phyloP scores from a whole-genome alignment of 1,140 invertebrate species.

The Zaprionus kolodkinae region DNA sequence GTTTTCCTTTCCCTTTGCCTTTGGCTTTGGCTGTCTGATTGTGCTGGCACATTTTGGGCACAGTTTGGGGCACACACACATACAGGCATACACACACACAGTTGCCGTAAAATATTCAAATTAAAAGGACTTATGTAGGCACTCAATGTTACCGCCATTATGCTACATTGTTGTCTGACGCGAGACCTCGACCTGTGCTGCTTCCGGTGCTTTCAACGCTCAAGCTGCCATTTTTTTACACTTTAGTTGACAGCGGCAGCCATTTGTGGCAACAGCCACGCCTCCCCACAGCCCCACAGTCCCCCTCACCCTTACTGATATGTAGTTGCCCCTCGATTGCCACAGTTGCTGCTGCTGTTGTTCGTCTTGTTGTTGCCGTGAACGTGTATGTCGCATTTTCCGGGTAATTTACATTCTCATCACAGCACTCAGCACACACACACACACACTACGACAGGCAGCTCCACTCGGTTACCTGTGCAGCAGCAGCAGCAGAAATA shows the following conservation, averaged over 20 bases:
- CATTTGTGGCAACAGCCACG: constrained; percentile 60
- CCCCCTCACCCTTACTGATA: too few relatives aligned
- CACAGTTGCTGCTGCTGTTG: constrained; percentile 29
- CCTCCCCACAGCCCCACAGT: constrained; percentile 29
- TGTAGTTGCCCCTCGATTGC: constrained; percentile 45
- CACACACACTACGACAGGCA: neutral
- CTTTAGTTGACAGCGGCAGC: constrained; percentile 77
- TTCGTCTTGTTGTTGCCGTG: constrained; percentile 39
- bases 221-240: constrained; percentile 79
- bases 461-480: constrained; percentile 29
- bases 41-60: constrained; percentile 34
- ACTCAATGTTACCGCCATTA: constrained; percentile 83
- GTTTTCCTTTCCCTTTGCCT: neutral
- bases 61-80: constrained; percentile 26
- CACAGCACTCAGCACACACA: constrained; percentile 49
- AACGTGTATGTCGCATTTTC: constrained; percentile 76
- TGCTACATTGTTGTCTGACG: constrained; percentile 75
- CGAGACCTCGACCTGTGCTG: constrained; percentile 54
- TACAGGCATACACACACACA: constrained; percentile 23
- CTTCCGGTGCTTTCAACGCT: constrained; percentile 74
- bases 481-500: constrained; percentile 40
- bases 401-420: constrained; percentile 80
- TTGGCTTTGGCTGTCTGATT: constrained; percentile 16
- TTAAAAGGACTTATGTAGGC: constrained; percentile 83
- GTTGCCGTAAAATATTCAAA: constrained; percentile 81